These are phyloP conservation scores for Aphaenogaster ashmeadi DNA, from an alignment of 1,140 invertebrate genomes.

Conservation along the genomic window DNA sequence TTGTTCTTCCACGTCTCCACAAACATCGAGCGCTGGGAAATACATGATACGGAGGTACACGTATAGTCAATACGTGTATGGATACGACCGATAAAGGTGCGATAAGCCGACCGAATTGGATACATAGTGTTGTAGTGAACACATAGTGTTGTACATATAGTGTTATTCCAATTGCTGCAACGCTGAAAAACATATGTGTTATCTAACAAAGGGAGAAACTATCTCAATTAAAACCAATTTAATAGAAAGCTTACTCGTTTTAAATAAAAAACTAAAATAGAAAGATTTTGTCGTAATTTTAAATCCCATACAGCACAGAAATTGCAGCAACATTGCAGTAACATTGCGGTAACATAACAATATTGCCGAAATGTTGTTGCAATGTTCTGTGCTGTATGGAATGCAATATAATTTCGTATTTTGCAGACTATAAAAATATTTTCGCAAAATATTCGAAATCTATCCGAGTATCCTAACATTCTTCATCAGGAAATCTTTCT, in stretches of 20 bases:
- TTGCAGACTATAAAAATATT: background rate
- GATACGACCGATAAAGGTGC: conserved; percentile 37
- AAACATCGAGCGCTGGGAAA: conserved; percentile 39
- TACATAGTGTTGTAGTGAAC: background rate
- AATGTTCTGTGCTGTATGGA: too few species aligned
- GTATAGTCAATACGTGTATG: background rate
- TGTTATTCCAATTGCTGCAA: background rate
- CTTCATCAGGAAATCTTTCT: background rate
- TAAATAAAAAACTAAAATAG: background rate
- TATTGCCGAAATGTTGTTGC: too few species aligned
- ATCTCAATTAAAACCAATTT: background rate
- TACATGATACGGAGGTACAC: background rate
- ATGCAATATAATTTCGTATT: background rate
- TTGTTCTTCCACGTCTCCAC: conserved; percentile 31
- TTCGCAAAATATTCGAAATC: background rate
- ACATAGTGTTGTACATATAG: background rate
- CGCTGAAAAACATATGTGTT: background rate
- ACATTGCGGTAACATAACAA: too few species aligned
- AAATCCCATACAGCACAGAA: background rate
- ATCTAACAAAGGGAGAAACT: background rate
- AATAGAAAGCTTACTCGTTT: background rate
- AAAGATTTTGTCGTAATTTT: background rate
- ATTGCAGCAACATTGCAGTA: too few species aligned
- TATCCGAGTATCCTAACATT: background rate
- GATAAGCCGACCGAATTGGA: background rate